phyloP scores from a whole-genome alignment of 2,797 vertebrate species.

The Myotis daubentonii region DNA sequence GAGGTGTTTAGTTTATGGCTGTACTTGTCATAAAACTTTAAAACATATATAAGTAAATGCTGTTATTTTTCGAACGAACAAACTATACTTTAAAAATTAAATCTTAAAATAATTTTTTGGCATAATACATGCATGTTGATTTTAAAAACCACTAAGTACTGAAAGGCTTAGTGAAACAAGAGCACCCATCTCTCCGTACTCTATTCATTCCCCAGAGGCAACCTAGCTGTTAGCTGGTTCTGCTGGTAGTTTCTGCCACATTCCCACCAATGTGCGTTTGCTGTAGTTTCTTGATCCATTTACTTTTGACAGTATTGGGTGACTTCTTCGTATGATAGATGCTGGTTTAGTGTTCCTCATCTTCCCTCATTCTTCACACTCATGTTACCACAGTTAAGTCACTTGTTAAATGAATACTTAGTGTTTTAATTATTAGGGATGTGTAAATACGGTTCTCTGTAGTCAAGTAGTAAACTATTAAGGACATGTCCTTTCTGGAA shows the following conservation, averaged over 20 bases:
- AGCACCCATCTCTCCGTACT: background rate
- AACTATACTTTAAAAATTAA: slow-evolving; percentile 17
- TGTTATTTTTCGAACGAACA: slow-evolving; percentile 30
- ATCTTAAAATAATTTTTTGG: slow-evolving; percentile 20
- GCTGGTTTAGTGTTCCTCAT: slow-evolving; percentile 18
- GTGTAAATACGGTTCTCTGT: background rate
- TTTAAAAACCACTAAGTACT: slow-evolving; percentile 34
- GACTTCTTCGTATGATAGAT: background rate
- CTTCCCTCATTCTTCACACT: background rate
- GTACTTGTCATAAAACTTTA: slow-evolving; percentile 54
- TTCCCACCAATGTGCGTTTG: background rate
- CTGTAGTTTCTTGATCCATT: background rate
- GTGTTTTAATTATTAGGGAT: slow-evolving; percentile 10
- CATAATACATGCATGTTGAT: slow-evolving; percentile 21
- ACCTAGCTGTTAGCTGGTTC: background rate
- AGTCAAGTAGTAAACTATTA: background rate
- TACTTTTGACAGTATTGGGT: background rate
- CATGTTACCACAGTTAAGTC: background rate
- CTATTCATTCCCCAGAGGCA: background rate
- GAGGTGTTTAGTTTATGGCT: slow-evolving; percentile 37
- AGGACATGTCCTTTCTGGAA: background rate
- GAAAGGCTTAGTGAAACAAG: slow-evolving; percentile 7
- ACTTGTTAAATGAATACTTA: background rate
- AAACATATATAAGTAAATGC: slow-evolving; percentile 39
- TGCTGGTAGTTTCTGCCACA: background rate